These are phyloP conservation scores for Poeciliopsis infans DNA, from an alignment of 2,797 vertebrate species.

Conservation along the genomic window DNA sequence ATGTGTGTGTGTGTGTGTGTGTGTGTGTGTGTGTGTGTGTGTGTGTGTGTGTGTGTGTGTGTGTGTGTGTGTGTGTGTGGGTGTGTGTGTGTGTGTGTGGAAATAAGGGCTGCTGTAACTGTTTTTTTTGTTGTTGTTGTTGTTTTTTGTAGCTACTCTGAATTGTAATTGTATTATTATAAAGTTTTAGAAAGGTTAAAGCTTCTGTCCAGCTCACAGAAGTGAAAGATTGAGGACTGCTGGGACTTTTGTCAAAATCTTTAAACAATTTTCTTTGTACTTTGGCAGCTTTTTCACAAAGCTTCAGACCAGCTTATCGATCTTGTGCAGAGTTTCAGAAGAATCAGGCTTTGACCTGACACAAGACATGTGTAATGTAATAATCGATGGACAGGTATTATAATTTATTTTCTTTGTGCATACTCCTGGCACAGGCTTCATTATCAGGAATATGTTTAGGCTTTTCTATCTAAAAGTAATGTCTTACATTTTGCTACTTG, in stretches of 20 bases:
- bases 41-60: conserved; percentile 24
- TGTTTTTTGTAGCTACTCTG: neutral
- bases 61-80: conserved; percentile 18
- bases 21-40: conserved; percentile 24
- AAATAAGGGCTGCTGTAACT: conserved; percentile 28
- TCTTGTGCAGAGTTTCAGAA: neutral
- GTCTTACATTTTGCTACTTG: neutral
- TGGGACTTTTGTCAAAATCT: neutral
- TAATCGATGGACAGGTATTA: too few relatives aligned
- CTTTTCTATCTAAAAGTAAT: neutral
- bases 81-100: conserved; percentile 26
- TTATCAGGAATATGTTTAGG: neutral
- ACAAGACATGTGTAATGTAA: neutral
- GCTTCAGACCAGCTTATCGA: neutral
- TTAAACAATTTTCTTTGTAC: neutral
- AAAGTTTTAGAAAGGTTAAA: neutral
- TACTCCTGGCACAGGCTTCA: too few relatives aligned
- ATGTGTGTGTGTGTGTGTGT: conserved; percentile 24
- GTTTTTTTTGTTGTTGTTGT: neutral
- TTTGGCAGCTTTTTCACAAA: neutral
- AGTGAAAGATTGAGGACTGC: neutral
- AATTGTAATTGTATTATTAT: conserved; percentile 17
- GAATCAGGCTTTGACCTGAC: neutral
- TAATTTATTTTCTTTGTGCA: too few relatives aligned
- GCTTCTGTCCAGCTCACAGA: neutral